Conservation (phyloP, 2,797 vertebrate species). For the Scyliorhinus canicula region DNA sequence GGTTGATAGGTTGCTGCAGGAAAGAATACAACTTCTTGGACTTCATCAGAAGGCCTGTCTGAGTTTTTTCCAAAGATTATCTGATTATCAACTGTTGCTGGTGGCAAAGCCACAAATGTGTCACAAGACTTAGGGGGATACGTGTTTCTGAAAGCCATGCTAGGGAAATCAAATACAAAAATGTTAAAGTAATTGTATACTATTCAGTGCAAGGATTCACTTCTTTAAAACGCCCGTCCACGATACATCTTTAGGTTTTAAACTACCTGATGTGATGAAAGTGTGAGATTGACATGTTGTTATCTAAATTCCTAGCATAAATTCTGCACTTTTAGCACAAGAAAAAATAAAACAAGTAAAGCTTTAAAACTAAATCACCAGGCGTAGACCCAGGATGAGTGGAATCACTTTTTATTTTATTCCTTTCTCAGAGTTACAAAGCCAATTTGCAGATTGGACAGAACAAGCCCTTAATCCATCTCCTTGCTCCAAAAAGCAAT, state of each 20-base stretch:
- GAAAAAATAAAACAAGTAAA: neutral
- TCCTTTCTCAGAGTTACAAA: too few species aligned
- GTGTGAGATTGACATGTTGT: neutral
- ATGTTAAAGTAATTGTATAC: neutral
- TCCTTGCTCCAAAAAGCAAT: too few species aligned
- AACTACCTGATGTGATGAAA: neutral
- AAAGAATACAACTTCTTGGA: conserved; percentile 82
- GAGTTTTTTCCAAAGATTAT: conserved; percentile 93
- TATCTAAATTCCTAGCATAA: neutral
- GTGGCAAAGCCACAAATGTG: conserved; percentile 88
- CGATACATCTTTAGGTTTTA: neutral
- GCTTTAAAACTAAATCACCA: neutral
- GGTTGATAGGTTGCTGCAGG: conserved; percentile 58
- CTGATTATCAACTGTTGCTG: conserved; percentile 64
- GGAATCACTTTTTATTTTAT: too few species aligned
- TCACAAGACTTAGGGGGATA: conserved; percentile 72
- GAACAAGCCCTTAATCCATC: too few species aligned
- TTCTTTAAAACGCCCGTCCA: neutral
- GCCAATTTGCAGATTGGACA: too few species aligned
- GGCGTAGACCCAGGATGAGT: neutral
- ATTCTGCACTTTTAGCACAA: neutral
- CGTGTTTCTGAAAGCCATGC: conserved; percentile 51
- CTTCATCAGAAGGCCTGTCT: conserved; percentile 84
- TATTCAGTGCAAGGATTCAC: neutral
- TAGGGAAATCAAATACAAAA: conserved; percentile 21